Evolutionary conservation across 2,888 invertebrate genomes (phyloP).

Genomic region (Dromius quadrimaculatus): DNA sequence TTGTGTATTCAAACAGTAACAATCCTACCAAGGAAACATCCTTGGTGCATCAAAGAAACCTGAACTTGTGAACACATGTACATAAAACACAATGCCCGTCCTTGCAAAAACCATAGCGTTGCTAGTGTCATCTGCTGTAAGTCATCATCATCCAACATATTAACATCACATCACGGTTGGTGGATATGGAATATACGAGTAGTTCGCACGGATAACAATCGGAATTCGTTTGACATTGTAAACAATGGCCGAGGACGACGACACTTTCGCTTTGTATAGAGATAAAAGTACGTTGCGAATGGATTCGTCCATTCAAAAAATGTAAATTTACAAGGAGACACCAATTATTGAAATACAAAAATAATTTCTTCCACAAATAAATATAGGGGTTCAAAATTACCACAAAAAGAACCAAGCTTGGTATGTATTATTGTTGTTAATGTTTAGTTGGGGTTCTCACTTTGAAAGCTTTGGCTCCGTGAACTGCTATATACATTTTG

Average conservation of each 20-base stretch:
- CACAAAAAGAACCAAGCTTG: too few species aligned
- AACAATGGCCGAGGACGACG: conserved; percentile 20
- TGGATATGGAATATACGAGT: background rate
- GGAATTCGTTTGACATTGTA: too few species aligned
- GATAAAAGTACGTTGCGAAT: background rate
- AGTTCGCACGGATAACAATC: conserved; percentile 11
- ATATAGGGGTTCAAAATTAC: too few species aligned
- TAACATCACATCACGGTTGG: background rate
- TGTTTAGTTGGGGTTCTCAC: too few species aligned
- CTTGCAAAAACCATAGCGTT: conserved; percentile 28
- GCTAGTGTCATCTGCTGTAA: conserved; percentile 11
- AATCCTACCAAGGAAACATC: conserved; percentile 26
- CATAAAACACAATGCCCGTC: conserved; percentile 12
- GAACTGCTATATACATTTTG: too few species aligned
- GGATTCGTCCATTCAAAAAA: background rate
- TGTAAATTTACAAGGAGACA: too few species aligned
- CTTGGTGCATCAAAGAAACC: conserved; percentile 16
- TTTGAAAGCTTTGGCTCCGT: too few species aligned
- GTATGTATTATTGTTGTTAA: too few species aligned
- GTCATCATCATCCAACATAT: background rate
- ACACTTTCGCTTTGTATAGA: conserved; percentile 11
- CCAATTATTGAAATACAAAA: too few species aligned
- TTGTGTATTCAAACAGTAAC: background rate
- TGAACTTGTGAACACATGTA: conserved; percentile 17
- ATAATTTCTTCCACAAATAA: too few species aligned